phyloP scores from a whole-genome alignment of 2,888 invertebrate genomes.

The Oxyteleia sp. region DNA sequence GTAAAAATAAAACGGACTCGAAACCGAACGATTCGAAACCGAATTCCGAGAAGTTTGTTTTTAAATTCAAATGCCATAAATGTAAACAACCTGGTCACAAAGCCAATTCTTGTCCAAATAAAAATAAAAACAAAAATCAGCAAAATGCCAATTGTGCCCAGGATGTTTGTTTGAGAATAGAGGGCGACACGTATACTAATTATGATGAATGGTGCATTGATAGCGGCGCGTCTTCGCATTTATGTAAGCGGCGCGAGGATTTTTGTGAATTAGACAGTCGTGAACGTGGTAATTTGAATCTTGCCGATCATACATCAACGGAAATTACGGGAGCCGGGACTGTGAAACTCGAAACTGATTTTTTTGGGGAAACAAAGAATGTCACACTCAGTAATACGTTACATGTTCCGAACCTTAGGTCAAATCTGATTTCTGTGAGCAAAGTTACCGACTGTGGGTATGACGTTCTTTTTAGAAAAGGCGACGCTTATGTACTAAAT shows the following conservation, averaged over 20 bases:
- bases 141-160: neutral
- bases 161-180: conserved; percentile 1
- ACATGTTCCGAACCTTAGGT: no score
- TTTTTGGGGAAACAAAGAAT: neutral
- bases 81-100: neutral
- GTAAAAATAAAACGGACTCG: neutral
- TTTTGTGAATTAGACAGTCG: neutral
- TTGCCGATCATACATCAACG: neutral
- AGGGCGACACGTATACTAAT: neutral
- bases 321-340: neutral
- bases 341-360: neutral
- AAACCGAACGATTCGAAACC: neutral
- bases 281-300: neutral
- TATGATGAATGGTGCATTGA: neutral
- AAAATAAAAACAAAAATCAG: neutral
- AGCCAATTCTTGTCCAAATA: neutral
- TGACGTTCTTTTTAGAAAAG: no score
- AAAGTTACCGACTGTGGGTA: no score
- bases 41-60: conserved; percentile 4
- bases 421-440: no score
- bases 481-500: no score
- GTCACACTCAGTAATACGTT: neutral
- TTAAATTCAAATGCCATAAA: conserved; percentile 6
- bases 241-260: neutral
- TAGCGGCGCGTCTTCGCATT: neutral